Evolutionary conservation across 2,888 invertebrate species (phyloP).

Genomic region (Napeogenes inachia): DNA sequence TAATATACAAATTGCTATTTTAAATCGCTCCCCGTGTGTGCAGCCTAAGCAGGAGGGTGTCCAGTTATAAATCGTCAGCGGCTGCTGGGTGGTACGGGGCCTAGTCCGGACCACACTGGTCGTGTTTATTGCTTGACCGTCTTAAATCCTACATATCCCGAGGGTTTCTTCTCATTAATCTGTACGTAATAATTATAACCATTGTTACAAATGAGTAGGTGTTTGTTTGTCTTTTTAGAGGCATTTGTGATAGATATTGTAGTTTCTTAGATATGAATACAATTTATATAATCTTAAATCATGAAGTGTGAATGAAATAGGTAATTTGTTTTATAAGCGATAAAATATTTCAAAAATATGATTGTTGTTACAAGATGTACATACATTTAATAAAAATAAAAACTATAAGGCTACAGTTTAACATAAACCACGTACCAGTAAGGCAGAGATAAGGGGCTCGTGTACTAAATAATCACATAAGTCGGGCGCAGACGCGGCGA

Average conservation of each 20-base stretch:
- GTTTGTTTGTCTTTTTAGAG: not conserved
- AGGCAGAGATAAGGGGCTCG: slow-evolving; percentile 18
- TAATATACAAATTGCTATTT: no score
- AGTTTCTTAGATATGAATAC: not conserved
- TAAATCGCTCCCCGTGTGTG: not conserved
- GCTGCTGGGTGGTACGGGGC: slow-evolving; percentile 28
- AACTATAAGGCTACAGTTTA: not conserved
- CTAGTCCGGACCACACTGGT: slow-evolving; percentile 27
- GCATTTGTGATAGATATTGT: not conserved
- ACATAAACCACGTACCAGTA: not conserved
- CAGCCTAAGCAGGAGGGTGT: slow-evolving; percentile 23
- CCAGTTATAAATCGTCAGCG: slow-evolving; percentile 27
- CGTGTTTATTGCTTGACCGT: slow-evolving; percentile 4
- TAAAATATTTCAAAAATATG: no score
- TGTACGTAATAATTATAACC: slow-evolving; percentile 1
- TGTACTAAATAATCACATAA: slow-evolving; percentile 19
- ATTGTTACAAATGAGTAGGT: slow-evolving; percentile 7
- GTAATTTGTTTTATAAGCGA: no score
- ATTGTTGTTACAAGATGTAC: not conserved
- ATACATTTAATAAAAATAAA: not conserved
- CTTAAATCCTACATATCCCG: slow-evolving; percentile 1
- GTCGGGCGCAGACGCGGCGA: slow-evolving; percentile 37
- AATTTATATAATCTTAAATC: no score
- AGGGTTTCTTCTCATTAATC: slow-evolving; percentile 1
- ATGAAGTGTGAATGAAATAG: no score